These are phyloP conservation scores for Phaethon lepturus DNA, from an alignment of 2,113 vertebrate genomes.

Conservation along the genomic window DNA sequence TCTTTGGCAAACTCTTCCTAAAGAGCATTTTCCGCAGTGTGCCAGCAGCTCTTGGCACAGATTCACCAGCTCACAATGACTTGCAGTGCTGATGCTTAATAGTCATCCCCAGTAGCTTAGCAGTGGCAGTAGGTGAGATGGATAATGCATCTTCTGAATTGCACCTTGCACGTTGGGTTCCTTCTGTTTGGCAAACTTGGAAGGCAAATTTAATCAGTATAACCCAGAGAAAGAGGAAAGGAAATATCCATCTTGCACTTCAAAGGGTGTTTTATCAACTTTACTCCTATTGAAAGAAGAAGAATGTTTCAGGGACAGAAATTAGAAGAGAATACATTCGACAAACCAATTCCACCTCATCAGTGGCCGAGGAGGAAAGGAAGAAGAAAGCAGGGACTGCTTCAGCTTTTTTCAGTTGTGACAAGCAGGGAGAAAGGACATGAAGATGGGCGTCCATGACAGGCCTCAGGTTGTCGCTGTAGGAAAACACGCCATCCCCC, in stretches of 20 bases:
- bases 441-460: rapidly evolving
- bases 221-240: background rate
- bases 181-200: background rate
- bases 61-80: constrained; percentile 18
- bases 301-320: background rate
- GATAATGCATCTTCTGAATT: background rate
- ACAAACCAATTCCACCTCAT: background rate
- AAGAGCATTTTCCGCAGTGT: constrained; percentile 32
- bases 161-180: background rate
- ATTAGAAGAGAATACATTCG: background rate
- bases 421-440: background rate
- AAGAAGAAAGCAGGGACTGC: background rate
- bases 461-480: rapidly evolving
- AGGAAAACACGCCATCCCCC: background rate
- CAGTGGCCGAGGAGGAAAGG: background rate
- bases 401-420: background rate
- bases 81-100: constrained; percentile 64
- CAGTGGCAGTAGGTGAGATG: constrained; percentile 20
- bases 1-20: constrained; percentile 47
- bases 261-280: background rate
- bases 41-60: constrained; percentile 52
- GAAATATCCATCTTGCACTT: background rate
- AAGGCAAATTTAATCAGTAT: constrained; percentile 3
- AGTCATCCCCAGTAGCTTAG: constrained; percentile 60
- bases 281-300: background rate